These are phyloP conservation scores for Heliconius hewitsoni DNA, from an alignment of 1,140 invertebrate species.

Conservation along the genomic window DNA sequence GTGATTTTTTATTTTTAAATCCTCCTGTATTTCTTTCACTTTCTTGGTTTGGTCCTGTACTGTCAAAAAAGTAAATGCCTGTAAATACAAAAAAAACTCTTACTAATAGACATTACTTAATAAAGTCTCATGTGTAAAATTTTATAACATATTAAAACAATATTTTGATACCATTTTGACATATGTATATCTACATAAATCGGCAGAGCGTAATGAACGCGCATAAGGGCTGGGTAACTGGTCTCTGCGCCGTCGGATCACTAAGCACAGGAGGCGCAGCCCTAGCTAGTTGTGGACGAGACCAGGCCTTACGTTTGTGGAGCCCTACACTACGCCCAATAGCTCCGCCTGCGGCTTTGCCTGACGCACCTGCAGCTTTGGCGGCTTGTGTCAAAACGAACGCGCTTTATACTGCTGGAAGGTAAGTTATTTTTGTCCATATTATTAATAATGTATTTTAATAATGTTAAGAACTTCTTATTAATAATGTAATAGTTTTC, in stretches of 20 bases:
- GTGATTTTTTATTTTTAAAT: no score
- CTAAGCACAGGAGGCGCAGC: slow-evolving; percentile 84
- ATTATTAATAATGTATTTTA: no score
- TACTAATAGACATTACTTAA: no score
- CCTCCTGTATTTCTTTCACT: no score
- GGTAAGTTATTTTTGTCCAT: slow-evolving; percentile 39
- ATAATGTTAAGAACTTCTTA: no score
- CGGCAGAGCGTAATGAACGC: slow-evolving; percentile 90
- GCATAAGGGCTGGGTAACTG: slow-evolving; percentile 95
- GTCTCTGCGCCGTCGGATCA: slow-evolving; percentile 82
- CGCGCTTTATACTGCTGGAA: slow-evolving; percentile 59
- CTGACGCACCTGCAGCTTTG: slow-evolving; percentile 57
- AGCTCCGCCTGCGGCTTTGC: slow-evolving; percentile 53
- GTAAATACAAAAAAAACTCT: no score
- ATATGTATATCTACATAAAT: background rate
- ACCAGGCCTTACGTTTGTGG: slow-evolving; percentile 84
- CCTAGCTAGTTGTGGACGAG: slow-evolving; percentile 90
- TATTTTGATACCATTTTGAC: no score
- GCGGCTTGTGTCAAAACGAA: slow-evolving; percentile 37
- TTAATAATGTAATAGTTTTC: no score
- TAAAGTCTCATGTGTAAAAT: no score
- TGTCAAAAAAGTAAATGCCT: no score
- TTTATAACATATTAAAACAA: no score
- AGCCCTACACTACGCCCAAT: slow-evolving; percentile 79
- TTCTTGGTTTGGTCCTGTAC: no score